Evolutionary conservation across 2,113 vertebrate species (phyloP).

Genomic region (Elachura formosa): DNA sequence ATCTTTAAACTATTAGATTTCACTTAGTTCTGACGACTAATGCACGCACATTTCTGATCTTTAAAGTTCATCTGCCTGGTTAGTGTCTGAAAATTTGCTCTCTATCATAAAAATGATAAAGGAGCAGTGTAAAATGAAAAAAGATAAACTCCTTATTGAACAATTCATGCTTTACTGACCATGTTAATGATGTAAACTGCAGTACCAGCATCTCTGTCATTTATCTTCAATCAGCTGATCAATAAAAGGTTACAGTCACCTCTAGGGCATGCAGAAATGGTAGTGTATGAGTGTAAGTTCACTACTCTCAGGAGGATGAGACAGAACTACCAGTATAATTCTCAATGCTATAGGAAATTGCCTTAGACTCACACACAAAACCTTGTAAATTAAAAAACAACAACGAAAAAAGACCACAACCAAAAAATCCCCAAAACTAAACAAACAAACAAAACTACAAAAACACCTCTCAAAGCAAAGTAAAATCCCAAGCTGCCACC

Average conservation of each 20-base stretch:
- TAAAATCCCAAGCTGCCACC: neutral
- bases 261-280: slow-evolving; percentile 66
- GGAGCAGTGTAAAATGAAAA: slow-evolving; percentile 75
- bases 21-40: slow-evolving; percentile 51
- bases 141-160: slow-evolving; percentile 80
- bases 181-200: slow-evolving; percentile 84
- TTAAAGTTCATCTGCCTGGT: slow-evolving; percentile 64
- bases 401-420: neutral
- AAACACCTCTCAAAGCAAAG: neutral
- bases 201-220: slow-evolving; percentile 76
- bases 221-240: slow-evolving; percentile 80
- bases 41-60: slow-evolving; percentile 25
- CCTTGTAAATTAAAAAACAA: neutral
- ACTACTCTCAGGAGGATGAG: slow-evolving; percentile 59
- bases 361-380: slow-evolving; percentile 14
- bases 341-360: slow-evolving; percentile 10
- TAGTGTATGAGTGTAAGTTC: slow-evolving; percentile 31
- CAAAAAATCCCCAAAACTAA: neutral
- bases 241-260: slow-evolving; percentile 78
- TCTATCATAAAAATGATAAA: slow-evolving; percentile 77
- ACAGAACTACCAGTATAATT: slow-evolving; percentile 39
- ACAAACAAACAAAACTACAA: neutral
- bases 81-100: slow-evolving; percentile 64
- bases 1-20: slow-evolving; percentile 63
- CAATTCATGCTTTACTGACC: slow-evolving; percentile 82